A percentile compares a stretch with the other conserved stretches of the same genome.
Evolutionary conservation across 1,140 invertebrate genomes (phyloP).

Genomic region (Mizuhopecten yessoensis): DNA sequence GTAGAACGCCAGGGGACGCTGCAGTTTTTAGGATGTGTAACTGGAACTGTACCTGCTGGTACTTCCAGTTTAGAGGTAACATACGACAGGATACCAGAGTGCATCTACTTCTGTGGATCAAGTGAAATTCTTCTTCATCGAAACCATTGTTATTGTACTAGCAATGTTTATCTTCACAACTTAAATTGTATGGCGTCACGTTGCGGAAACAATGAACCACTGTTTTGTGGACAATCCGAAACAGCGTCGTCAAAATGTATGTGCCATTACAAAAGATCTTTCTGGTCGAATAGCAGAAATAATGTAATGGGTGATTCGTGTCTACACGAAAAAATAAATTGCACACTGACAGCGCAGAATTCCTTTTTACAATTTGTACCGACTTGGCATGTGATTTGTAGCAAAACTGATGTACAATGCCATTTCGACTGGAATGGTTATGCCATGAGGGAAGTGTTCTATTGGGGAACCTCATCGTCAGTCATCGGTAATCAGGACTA

Average conservation of each 20-base stretch:
- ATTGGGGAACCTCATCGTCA: not conserved
- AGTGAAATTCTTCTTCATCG: not conserved
- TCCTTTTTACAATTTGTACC: too few species aligned
- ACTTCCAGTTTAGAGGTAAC: not conserved
- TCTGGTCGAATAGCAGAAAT: too few species aligned
- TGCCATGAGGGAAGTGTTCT: not conserved
- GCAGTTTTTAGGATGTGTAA: not conserved
- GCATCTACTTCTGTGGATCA: not conserved
- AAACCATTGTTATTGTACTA: not conserved
- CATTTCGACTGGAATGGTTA: not conserved
- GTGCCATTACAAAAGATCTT: not conserved
- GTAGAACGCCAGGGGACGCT: not conserved
- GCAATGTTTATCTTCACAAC: not conserved
- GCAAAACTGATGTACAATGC: not conserved
- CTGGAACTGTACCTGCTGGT: not conserved
- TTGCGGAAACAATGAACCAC: not conserved
- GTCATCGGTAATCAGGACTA: too few species aligned
- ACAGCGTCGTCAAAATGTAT: not conserved
- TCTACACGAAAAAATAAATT: too few species aligned
- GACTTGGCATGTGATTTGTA: not conserved
- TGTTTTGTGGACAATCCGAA: not conserved
- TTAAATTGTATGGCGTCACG: not conserved
- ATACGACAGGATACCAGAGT: not conserved
- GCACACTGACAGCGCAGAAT: too few species aligned
- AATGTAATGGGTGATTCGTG: too few species aligned